Conservation (phyloP, 1,140 invertebrate species). For the Helicorthomorpha holstii region DNA sequence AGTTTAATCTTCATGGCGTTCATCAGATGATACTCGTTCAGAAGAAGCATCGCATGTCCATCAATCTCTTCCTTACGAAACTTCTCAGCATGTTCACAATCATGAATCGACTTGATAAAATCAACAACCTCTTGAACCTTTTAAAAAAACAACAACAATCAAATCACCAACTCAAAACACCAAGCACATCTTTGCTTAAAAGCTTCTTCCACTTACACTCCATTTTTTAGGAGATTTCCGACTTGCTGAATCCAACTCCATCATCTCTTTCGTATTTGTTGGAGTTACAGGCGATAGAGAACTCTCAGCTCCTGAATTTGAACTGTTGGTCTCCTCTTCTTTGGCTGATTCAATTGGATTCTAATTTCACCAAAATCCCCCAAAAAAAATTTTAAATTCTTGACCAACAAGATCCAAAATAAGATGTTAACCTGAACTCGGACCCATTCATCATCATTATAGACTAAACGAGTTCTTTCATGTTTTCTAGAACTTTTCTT, state of each 20-base stretch:
- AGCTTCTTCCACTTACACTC: slow-evolving; percentile 13
- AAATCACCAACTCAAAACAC: background rate
- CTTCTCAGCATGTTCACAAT: slow-evolving; percentile 88
- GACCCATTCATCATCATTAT: slow-evolving; percentile 20
- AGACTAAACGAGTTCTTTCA: slow-evolving; percentile 16
- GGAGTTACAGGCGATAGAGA: slow-evolving; percentile 11
- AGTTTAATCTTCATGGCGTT: slow-evolving; percentile 87
- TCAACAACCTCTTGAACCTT: slow-evolving; percentile 41
- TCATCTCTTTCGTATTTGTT: slow-evolving; percentile 9
- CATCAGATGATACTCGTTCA: slow-evolving; percentile 91
- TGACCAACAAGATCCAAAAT: background rate
- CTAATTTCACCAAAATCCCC: background rate
- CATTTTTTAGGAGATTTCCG: slow-evolving; percentile 15
- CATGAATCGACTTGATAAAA: slow-evolving; percentile 68
- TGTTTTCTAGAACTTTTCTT: slow-evolving; percentile 19
- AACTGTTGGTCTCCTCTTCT: slow-evolving; percentile 10
- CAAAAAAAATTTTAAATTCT: background rate
- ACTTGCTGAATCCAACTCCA: slow-evolving; percentile 9
- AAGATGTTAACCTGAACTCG: slow-evolving; percentile 1
- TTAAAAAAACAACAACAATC: background rate
- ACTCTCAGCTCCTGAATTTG: slow-evolving; percentile 10
- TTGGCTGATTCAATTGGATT: slow-evolving; percentile 1
- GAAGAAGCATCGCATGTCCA: slow-evolving; percentile 76
- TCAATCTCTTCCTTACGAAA: slow-evolving; percentile 91
- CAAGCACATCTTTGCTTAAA: background rate